Evolutionary conservation across 2,113 vertebrate species (phyloP).

Genomic region (Aspidoscelis tigris): DNA sequence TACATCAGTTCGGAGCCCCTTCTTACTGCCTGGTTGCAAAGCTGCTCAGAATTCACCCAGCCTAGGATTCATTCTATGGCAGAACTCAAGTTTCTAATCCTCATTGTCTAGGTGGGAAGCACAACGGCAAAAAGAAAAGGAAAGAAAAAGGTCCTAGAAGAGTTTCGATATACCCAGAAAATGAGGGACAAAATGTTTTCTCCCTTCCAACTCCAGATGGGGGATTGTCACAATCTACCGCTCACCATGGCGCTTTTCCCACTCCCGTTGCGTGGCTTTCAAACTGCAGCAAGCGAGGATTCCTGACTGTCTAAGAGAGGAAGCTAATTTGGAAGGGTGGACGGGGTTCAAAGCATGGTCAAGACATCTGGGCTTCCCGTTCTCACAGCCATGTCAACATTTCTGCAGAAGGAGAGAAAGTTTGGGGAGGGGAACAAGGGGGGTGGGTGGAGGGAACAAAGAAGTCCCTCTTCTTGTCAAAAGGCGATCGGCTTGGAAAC

Average conservation of each 20-base stretch:
- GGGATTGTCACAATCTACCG: neutral
- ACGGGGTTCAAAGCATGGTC: neutral
- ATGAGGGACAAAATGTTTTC: neutral
- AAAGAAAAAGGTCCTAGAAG: too few relatives aligned
- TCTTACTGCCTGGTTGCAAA: neutral
- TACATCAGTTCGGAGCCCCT: neutral
- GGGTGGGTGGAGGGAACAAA: too few relatives aligned
- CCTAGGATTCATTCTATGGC: neutral
- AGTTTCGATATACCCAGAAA: too few relatives aligned
- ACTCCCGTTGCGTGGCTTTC: neutral
- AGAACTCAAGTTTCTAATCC: constrained; percentile 13
- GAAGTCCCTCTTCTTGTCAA: neutral
- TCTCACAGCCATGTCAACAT: neutral
- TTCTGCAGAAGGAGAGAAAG: neutral
- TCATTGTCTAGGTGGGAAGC: neutral
- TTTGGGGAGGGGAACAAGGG: neutral
- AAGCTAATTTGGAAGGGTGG: neutral
- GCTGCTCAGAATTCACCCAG: neutral
- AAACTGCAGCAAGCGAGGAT: neutral
- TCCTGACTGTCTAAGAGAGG: neutral
- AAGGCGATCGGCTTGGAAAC: constrained; percentile 1
- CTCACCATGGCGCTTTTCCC: neutral
- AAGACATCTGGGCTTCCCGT: neutral
- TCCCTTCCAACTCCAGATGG: neutral
- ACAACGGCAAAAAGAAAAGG: neutral